These are phyloP conservation scores for Antrozous pallidus DNA, from an alignment of 2,797 vertebrate species.

Conservation along the genomic window DNA sequence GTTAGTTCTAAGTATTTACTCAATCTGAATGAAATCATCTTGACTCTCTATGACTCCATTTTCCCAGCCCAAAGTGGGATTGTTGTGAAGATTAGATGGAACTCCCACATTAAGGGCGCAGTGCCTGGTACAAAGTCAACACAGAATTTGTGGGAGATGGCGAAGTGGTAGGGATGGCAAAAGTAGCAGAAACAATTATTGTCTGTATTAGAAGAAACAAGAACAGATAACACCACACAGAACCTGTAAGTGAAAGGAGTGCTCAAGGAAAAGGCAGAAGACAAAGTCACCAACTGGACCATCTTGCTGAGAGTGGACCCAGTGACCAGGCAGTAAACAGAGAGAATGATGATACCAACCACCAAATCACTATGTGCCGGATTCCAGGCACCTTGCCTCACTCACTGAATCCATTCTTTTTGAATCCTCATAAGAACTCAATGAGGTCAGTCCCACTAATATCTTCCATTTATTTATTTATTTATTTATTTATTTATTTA, in stretches of 20 bases:
- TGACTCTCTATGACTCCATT: background rate
- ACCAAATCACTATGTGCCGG: background rate
- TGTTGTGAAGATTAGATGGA: background rate
- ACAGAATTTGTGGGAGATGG: background rate
- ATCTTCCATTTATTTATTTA: background rate
- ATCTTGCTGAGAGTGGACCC: background rate
- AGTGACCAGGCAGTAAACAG: background rate
- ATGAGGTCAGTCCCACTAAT: background rate
- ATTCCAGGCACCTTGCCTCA: background rate
- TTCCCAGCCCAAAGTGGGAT: background rate
- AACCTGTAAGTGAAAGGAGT: background rate
- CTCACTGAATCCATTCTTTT: background rate
- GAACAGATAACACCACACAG: background rate
- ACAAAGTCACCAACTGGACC: background rate
- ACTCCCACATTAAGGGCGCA: rapidly evolving
- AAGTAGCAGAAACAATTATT: background rate
- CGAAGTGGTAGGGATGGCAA: too few species aligned
- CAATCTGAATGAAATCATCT: background rate
- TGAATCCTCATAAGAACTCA: background rate
- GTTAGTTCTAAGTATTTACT: background rate
- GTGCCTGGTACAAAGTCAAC: background rate
- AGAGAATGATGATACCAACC: background rate
- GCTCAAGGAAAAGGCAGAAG: background rate
- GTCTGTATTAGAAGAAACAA: background rate
- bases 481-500: too few species aligned